Evolutionary conservation across 1,140 invertebrate genomes (phyloP), one percentile per base, ranked within the genome.

Genomic region (Pomacea maculata): DNA sequence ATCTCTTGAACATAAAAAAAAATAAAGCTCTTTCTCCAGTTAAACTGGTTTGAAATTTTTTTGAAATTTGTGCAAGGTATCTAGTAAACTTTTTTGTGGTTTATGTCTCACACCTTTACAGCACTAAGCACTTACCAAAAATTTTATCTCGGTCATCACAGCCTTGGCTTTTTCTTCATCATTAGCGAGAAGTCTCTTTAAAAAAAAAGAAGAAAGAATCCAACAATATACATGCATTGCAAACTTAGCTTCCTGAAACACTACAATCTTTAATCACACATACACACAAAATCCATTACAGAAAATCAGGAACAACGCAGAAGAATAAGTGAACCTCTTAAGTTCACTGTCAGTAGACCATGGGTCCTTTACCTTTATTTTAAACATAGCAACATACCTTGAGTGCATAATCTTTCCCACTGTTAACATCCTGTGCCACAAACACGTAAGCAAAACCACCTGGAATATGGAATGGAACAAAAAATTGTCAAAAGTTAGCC

Each of bases 371-470:
- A 45, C 34, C 34, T 45, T 45, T 45, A 45, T 45, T 67, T 21
- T 21, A 67, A 52, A 64, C 77, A 65, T 79, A 74, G 78, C 34
- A 45, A 45, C 34, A 45, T 86, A 92, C 91, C 86, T 92, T 92
- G 12, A 98, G 93, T 86, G 97, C 97, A 94, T 96, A 98, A 88
- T 97, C 96, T 85, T 96, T 96, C 80, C 96, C 95, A 83, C 94
- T 94, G 80, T 94, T 93, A 79, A 95, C 90, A 93, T 98, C 96
- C 94, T 97, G 96, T 84, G 96, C 97, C 82, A 96, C 95, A 93
- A 96, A 98, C 75, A 98, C 97, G 93, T 97, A 95, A 74, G 96
- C 96, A 94, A 96, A 98, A 86, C 97, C 97, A 94, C 97, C 97
- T 98, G 91, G 85, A 74, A 70, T 63, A 34, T 25, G 70, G 25